Evolutionary conservation across 2,888 invertebrate species (phyloP).

Genomic region (Tinea pellionella): DNA sequence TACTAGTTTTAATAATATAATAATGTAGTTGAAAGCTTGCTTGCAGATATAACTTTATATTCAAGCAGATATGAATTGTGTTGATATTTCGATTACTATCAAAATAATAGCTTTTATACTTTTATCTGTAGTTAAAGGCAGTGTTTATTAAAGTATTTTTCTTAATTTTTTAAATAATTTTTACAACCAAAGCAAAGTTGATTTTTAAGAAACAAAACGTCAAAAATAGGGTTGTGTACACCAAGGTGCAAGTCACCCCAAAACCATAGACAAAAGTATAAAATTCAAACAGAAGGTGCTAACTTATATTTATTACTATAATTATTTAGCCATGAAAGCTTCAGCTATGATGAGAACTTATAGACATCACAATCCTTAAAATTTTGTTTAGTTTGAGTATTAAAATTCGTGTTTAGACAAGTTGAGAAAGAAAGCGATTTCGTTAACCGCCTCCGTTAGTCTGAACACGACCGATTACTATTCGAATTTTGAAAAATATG

Average conservation of each 20-base stretch:
- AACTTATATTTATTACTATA: conserved; percentile 46
- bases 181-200: no score
- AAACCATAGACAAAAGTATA: conserved; percentile 4
- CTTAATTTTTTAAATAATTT: background rate
- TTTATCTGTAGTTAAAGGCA: background rate
- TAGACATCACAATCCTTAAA: conserved; percentile 37
- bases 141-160: conserved; percentile 1
- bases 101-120: background rate
- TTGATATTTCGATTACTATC: conserved; percentile 31
- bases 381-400: conserved; percentile 36
- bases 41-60: conserved; percentile 18
- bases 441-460: no score
- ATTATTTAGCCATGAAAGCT: conserved; percentile 58
- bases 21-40: background rate
- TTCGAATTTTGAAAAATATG: no score
- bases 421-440: background rate
- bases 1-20: no score
- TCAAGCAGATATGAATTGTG: conserved; percentile 60
- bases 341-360: conserved; percentile 27
- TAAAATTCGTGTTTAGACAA: background rate
- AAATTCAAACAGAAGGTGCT: background rate
- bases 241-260: background rate
- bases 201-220: no score
- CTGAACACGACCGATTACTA: no score
- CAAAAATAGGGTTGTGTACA: no score